These are phyloP conservation scores for Poecilia velifera DNA, from an alignment of 2,797 vertebrate species.

Conservation along the genomic window DNA sequence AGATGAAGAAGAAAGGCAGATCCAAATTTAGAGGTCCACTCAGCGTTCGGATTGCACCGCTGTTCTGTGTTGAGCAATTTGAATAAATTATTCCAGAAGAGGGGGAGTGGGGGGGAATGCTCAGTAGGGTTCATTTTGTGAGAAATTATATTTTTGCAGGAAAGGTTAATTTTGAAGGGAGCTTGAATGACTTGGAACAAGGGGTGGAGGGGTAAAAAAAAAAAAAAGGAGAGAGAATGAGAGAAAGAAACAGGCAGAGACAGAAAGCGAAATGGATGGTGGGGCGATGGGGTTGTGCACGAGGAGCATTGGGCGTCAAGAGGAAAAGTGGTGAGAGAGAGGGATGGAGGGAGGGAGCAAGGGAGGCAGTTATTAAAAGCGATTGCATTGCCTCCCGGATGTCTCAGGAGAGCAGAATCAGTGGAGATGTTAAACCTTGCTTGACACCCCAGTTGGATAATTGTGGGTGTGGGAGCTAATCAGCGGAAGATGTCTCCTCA, in stretches of 20 bases:
- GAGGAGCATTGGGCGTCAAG: constrained; percentile 59
- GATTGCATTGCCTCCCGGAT: constrained; percentile 99
- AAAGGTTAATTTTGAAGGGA: constrained; percentile 99
- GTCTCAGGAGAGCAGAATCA: constrained; percentile 99
- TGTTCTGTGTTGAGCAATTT: constrained; percentile 99
- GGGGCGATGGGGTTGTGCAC: constrained; percentile 56
- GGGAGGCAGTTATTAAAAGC: constrained; percentile 99
- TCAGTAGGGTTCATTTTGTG: constrained; percentile 99
- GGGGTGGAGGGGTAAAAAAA: constrained; percentile 80
- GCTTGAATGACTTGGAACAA: constrained; percentile 97
- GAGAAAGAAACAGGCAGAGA: constrained; percentile 85
- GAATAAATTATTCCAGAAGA: constrained; percentile 98
- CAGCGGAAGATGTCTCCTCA: constrained; percentile 99
- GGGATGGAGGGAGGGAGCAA: constrained; percentile 91
- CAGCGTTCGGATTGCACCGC: constrained; percentile 98
- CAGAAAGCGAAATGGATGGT: constrained; percentile 49
- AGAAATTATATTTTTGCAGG: constrained; percentile 99
- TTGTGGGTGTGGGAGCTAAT: constrained; percentile 99
- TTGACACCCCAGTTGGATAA: constrained; percentile 99
- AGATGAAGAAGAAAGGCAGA: constrained; percentile 60
- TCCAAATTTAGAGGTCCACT: constrained; percentile 95
- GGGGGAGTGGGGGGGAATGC: constrained; percentile 84
- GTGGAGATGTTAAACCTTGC: constrained; percentile 99
- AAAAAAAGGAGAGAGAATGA: background rate
- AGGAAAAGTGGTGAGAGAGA: constrained; percentile 86